A percentile compares a stretch with the other conserved stretches of the same genome.
These are phyloP conservation scores for Cuculus canorus DNA, from an alignment of 2,797 vertebrate genomes.

Conservation along the genomic window DNA sequence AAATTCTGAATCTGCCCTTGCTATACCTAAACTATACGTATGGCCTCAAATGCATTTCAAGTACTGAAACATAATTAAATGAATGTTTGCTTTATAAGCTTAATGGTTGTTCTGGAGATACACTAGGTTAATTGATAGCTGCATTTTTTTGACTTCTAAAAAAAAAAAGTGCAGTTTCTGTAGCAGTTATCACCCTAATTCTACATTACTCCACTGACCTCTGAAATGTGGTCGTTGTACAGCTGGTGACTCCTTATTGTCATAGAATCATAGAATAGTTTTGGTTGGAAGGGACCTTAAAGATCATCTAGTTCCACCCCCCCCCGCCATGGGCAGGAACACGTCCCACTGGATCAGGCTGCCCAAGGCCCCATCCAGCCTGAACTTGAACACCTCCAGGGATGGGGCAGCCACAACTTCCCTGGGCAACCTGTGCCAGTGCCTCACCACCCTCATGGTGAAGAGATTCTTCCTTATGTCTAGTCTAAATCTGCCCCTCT, in stretches of 20 bases:
- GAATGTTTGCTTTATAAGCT: neutral
- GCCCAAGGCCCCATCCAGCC: no score
- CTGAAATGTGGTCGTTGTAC: neutral
- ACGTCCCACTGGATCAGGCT: no score
- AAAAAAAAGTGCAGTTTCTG: neutral
- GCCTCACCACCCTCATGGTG: no score
- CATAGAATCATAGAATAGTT: no score
- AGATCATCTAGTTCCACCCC: no score
- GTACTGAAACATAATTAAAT: neutral
- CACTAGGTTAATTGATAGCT: neutral
- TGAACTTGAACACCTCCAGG: no score
- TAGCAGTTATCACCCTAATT: neutral
- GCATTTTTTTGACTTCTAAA: neutral
- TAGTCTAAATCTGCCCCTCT: no score
- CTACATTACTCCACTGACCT: neutral
- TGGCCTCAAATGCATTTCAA: neutral
- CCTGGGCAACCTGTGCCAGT: no score
- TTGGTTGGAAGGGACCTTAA: no score
- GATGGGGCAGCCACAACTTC: no score
- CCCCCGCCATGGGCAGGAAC: no score
- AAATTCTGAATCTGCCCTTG: neutral
- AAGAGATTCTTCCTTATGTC: no score
- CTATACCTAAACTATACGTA: neutral
- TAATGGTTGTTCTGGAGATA: neutral
- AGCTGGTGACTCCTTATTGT: neutral